A percentile compares a stretch with the other conserved stretches of the same genome.
phyloP scores from a whole-genome alignment of 2,113 vertebrate genomes.

The Sakesphorus luctuosus region DNA sequence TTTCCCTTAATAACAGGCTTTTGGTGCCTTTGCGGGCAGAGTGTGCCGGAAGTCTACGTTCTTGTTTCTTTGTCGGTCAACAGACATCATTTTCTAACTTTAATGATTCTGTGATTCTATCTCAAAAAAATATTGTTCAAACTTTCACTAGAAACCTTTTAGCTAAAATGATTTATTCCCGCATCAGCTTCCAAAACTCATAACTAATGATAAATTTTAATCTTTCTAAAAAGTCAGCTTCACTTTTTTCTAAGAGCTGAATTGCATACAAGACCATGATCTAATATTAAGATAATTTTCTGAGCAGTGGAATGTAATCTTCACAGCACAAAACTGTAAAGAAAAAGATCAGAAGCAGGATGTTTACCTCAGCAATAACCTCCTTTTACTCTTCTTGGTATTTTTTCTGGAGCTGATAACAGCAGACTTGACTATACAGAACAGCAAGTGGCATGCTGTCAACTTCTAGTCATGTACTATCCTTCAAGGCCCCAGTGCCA shows the following conservation, averaged over 20 bases:
- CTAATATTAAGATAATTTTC: not conserved
- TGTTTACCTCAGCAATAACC: not conserved
- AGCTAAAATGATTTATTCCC: not conserved
- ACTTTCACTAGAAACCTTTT: not conserved
- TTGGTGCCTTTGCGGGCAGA: too few species aligned
- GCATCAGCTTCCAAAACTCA: not conserved
- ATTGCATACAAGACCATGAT: not conserved
- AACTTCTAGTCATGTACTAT: too few species aligned
- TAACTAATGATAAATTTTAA: not conserved
- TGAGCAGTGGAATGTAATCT: not conserved
- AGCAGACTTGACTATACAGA: accelerated
- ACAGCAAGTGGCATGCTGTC: not conserved
- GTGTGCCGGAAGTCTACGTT: too few species aligned
- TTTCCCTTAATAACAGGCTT: too few species aligned
- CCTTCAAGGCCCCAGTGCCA: not conserved
- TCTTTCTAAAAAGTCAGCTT: not conserved
- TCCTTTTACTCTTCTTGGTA: not conserved
- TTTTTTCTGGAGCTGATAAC: not conserved
- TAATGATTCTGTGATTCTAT: not conserved
- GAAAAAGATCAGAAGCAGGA: not conserved
- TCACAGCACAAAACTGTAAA: not conserved
- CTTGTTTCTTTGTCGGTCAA: too few species aligned
- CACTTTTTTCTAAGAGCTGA: not conserved
- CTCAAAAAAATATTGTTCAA: not conserved
- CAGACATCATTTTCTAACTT: not conserved